Evolutionary conservation across 2,888 invertebrate species (phyloP).

Genomic region (Blera fallax): DNA sequence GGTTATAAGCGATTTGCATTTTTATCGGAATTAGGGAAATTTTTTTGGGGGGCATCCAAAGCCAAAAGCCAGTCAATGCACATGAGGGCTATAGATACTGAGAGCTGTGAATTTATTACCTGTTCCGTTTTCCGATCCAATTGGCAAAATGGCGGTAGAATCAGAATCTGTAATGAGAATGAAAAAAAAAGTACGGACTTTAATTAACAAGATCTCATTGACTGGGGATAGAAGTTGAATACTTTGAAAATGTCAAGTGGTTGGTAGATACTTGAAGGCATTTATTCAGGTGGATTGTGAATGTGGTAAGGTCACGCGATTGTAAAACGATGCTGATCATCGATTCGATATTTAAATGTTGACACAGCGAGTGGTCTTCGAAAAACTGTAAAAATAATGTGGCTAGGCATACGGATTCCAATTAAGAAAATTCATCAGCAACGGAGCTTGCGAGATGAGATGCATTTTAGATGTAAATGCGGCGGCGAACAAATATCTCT

Average conservation of each 20-base stretch:
- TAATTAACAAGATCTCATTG: conserved; percentile 37
- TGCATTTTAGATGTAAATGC: background rate
- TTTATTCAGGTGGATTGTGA: conserved; percentile 24
- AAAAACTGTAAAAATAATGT: background rate
- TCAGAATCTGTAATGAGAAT: conserved; percentile 55
- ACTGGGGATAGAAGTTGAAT: conserved; percentile 7
- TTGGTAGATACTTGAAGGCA: background rate
- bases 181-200: background rate
- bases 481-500: background rate
- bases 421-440: background rate
- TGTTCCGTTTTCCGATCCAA: conserved; percentile 41
- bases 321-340: conserved; percentile 12
- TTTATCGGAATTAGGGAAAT: background rate
- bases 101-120: conserved; percentile 37
- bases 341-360: conserved; percentile 49
- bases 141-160: conserved; percentile 34
- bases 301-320: conserved; percentile 52
- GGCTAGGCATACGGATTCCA: background rate
- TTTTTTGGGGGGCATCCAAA: background rate
- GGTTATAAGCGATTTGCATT: conserved; percentile 9
- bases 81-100: background rate
- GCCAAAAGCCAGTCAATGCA: too few species aligned
- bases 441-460: background rate
- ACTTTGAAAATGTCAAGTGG: conserved; percentile 50
- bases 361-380: background rate